Percentiles rank a stretch among this genome's conserved stretches.
Evolutionary conservation across 1,140 invertebrate genomes (phyloP).

Genomic region (Caenorhabditis remanei): DNA sequence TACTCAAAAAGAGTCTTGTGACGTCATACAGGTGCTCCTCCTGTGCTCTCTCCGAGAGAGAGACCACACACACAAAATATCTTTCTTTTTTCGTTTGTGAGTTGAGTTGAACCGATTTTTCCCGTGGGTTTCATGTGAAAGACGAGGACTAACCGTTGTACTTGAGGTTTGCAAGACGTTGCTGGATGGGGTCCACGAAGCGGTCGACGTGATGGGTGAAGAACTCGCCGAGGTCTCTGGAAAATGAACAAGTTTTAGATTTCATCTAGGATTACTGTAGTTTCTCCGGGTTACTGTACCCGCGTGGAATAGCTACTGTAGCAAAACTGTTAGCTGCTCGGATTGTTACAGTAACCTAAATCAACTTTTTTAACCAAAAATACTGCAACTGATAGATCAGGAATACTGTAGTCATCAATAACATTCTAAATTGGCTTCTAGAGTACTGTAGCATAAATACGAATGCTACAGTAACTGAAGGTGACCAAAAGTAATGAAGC

Average conservation of each 20-base stretch:
- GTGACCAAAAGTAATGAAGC: too few species aligned
- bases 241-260: too few species aligned
- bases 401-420: too few species aligned
- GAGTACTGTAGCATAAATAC: too few species aligned
- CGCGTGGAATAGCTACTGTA: too few species aligned
- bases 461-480: too few species aligned
- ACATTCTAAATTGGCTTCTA: too few species aligned
- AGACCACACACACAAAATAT: conserved; percentile 9
- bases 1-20: not conserved
- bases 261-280: too few species aligned
- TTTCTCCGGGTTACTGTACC: not conserved
- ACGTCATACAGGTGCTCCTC: conserved; percentile 59
- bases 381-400: too few species aligned
- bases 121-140: conserved; percentile 2
- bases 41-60: not conserved
- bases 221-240: conserved; percentile 62
- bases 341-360: too few species aligned
- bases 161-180: conserved; percentile 60
- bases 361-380: too few species aligned
- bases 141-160: conserved; percentile 50
- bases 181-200: conserved; percentile 61
- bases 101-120: not conserved
- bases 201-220: conserved; percentile 55
- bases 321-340: too few species aligned
- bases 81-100: not conserved